A percentile compares a stretch with the other conserved stretches of the same genome.
phyloP scores from a whole-genome alignment of 2,113 vertebrate species.

The Peromyscus maniculatus region DNA sequence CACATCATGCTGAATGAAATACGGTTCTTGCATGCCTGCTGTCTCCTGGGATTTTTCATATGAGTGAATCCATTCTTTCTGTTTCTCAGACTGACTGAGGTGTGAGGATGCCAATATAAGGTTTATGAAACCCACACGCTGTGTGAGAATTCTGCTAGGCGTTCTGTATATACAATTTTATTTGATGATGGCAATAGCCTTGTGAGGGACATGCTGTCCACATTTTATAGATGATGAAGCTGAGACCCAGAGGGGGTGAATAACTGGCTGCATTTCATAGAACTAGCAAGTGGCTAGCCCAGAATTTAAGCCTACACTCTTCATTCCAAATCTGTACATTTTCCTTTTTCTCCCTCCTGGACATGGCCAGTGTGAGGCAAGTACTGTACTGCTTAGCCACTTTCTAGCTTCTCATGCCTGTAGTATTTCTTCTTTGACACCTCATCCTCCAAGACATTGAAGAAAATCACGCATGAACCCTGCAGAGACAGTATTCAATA shows the following conservation, averaged over 20 bases:
- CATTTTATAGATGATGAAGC: conserved; percentile 44
- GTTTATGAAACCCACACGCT: neutral
- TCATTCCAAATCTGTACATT: neutral
- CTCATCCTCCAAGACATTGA: neutral
- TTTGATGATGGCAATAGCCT: conserved; percentile 3
- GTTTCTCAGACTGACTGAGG: conserved; percentile 14
- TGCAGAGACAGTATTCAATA: neutral
- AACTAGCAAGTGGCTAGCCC: neutral
- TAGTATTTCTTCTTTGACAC: neutral
- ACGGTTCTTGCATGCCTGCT: neutral
- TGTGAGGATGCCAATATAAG: neutral
- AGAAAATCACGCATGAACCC: neutral
- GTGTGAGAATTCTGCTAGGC: neutral
- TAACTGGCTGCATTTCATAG: neutral
- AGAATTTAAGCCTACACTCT: neutral
- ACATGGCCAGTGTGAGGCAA: neutral
- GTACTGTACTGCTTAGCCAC: neutral
- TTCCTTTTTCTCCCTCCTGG: neutral
- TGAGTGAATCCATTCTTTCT: neutral
- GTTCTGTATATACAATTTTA: neutral
- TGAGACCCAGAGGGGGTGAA: neutral
- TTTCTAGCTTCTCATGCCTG: neutral
- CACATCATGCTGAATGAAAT: neutral
- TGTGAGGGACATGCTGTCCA: neutral
- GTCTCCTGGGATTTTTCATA: neutral